Evolutionary conservation across 2,113 vertebrate species (phyloP).

Genomic region (Salvelinus alpinus): DNA sequence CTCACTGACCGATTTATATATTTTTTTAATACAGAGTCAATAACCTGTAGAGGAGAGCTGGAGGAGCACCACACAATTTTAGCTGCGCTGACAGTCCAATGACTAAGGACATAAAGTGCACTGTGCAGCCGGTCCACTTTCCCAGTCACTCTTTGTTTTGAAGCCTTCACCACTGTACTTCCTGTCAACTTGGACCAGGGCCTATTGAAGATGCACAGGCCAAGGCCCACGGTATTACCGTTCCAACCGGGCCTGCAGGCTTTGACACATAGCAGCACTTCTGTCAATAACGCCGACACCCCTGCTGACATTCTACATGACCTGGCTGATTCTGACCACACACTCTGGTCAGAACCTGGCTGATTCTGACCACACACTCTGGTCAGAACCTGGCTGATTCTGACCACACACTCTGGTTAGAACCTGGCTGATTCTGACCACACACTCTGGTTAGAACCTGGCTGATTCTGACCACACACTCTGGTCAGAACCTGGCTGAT

Average conservation of each 20-base stretch:
- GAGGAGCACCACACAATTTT: slow-evolving; percentile 29
- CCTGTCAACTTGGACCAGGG: slow-evolving; percentile 40
- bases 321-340: slow-evolving; percentile 45
- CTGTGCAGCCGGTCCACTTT: slow-evolving; percentile 3
- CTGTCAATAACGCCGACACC: slow-evolving; percentile 51
- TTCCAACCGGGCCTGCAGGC: slow-evolving; percentile 42
- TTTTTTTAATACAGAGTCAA: slow-evolving; percentile 31
- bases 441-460: slow-evolving; percentile 28
- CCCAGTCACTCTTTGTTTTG: slow-evolving; percentile 30
- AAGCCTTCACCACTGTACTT: slow-evolving; percentile 21
- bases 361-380: slow-evolving; percentile 31
- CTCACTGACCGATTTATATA: slow-evolving; percentile 19
- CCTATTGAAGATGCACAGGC: slow-evolving; percentile 38
- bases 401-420: slow-evolving; percentile 31
- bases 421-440: slow-evolving; percentile 22
- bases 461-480: slow-evolving; percentile 42
- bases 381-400: slow-evolving; percentile 35
- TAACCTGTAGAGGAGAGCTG: neutral
- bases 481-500: neutral
- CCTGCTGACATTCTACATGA: slow-evolving; percentile 54
- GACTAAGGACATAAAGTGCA: slow-evolving; percentile 22
- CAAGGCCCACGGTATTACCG: slow-evolving; percentile 42
- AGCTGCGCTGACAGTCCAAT: slow-evolving; percentile 36
- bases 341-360: neutral
- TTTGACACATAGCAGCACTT: slow-evolving; percentile 47